Conservation (phyloP, 2,797 vertebrate genomes). For the Siniperca scherzeri region DNA sequence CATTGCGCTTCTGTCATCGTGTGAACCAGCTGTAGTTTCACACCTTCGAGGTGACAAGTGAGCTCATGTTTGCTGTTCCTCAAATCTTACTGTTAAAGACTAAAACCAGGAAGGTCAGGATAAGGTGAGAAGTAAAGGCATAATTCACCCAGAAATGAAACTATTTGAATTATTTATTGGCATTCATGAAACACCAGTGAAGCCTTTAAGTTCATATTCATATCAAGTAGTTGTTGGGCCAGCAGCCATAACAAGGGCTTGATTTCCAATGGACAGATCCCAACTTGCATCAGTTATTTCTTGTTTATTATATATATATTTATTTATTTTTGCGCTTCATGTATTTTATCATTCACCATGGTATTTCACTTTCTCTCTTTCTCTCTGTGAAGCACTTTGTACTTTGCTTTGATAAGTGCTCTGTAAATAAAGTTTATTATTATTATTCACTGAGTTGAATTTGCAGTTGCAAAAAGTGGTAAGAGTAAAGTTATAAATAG, state of each 20-base stretch:
- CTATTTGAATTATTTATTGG: neutral
- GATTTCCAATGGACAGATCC: slow-evolving; percentile 2
- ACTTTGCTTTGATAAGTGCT: no score
- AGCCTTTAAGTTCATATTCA: neutral
- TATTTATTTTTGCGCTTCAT: no score
- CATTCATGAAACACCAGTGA: neutral
- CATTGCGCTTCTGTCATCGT: neutral
- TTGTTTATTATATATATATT: no score
- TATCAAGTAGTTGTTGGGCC: neutral
- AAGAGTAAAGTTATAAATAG: no score
- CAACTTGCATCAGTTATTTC: neutral
- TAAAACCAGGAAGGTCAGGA: neutral
- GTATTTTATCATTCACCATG: no score
- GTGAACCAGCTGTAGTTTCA: neutral
- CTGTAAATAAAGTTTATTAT: no score
- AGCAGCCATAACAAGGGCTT: neutral
- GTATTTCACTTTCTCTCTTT: no score
- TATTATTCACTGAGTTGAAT: slow-evolving; percentile 9
- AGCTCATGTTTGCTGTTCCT: neutral
- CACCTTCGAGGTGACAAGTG: slow-evolving; percentile 1
- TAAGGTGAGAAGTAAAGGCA: neutral
- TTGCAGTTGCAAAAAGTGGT: neutral
- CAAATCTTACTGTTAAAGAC: neutral
- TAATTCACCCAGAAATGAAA: neutral
- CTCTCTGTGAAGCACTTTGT: no score